Conservation (phyloP, 2,888 invertebrate genomes). For the Strigamia transsilvanica region DNA sequence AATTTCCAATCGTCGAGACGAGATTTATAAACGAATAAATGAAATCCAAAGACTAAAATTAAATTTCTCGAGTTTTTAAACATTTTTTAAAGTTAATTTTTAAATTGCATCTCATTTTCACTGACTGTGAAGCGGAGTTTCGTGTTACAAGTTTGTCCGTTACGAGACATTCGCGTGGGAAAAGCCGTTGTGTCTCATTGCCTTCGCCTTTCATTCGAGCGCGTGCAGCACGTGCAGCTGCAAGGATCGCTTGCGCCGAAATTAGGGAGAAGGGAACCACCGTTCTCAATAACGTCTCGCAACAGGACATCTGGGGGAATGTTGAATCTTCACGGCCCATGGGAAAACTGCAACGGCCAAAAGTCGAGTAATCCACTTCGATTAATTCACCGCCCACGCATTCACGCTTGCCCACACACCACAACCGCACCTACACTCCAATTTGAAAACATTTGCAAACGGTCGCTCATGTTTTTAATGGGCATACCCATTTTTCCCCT, state of each 20-base stretch:
- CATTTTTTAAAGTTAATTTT: too few relatives aligned
- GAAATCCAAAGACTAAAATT: too few relatives aligned
- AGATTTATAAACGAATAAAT: too few relatives aligned
- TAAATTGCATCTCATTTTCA: neutral
- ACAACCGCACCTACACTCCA: too few relatives aligned
- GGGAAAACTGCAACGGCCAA: neutral
- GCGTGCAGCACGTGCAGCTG: slow-evolving; percentile 23
- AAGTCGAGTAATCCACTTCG: neutral
- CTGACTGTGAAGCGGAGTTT: neutral
- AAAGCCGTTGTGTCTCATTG: slow-evolving; percentile 21
- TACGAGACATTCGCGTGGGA: slow-evolving; percentile 7
- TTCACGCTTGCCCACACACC: too few relatives aligned
- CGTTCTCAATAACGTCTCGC: neutral
- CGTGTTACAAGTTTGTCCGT: neutral
- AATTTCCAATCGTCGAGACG: neutral
- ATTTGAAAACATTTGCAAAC: neutral
- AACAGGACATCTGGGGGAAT: slow-evolving; percentile 17
- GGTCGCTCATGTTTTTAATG: neutral
- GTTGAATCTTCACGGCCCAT: neutral
- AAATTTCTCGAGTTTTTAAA: neutral
- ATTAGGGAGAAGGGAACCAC: neutral
- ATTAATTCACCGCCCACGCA: too few relatives aligned
- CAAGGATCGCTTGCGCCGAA: neutral
- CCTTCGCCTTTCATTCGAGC: slow-evolving; percentile 3
- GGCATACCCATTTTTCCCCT: neutral